Evolutionary conservation across 2,113 vertebrate species (phyloP), one percentile per base, ranked within the genome.

Genomic region (Seriola aureovittata): DNA sequence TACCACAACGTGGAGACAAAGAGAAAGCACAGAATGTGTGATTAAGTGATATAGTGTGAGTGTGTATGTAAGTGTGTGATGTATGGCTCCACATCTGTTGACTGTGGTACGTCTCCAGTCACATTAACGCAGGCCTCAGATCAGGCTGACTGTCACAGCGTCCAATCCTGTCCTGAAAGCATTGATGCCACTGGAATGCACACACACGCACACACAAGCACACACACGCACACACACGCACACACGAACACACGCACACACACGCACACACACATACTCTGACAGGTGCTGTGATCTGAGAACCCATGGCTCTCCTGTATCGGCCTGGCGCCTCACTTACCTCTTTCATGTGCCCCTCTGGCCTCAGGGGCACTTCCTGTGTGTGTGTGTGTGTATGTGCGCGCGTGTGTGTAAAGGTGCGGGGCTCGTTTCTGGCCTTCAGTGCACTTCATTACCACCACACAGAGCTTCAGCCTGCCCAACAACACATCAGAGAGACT

Each of bases 401-500:
- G 77, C 52, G 71, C 19, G 40, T 54, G 62, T 19, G 58, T 25
- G 59, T 23, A 40, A 9, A 74, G 67, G 80, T 78, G 48, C 63
- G 4, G 46, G 57, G 44, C 78, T 84, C 4, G 8, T 68, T 69
- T 69, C 73, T 86, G 84, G 69, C 76, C 77, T 55, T 81, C 75
- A 48, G 52, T 50, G 48, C 38, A 40, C 63, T 85, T 90, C 88
- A 89, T 92, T 89, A 85, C 80, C 75, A 85, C 29, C 86, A 86
- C 86, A 81, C 80, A 85, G 84, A 79, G 81, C 70, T 62, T 64
- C 58, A 71, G 75, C 85, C 77, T 80, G 72, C 77, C 82, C 82
- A 83, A 80, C 78, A 87, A 75, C 89, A 92, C 82, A 91, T 89
- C 85, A 90, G 68, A 91, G 79, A 69, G 85, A 81, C 71, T 44